Conservation (phyloP, 2,888 invertebrate species). For the Adelphocoris suturalis region DNA sequence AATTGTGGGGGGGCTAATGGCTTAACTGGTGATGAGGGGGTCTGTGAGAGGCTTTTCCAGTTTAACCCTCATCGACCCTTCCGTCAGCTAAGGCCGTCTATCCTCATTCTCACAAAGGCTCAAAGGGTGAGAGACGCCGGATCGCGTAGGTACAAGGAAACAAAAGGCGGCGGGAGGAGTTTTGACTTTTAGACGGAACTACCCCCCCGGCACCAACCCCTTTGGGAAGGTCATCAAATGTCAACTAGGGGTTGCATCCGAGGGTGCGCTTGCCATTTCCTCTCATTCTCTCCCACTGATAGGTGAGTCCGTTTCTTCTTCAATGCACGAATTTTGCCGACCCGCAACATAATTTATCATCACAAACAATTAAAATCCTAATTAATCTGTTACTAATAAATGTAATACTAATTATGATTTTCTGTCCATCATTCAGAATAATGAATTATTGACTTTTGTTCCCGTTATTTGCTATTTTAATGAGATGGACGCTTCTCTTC, state of each 20-base stretch:
- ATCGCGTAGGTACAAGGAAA: background rate
- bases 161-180: slow-evolving; percentile 42
- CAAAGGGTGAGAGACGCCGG: background rate
- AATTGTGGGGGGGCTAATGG: background rate
- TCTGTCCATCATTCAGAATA: too few species aligned
- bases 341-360: too few species aligned
- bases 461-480: too few species aligned
- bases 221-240: slow-evolving; percentile 60
- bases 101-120: background rate
- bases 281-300: slow-evolving; percentile 15
- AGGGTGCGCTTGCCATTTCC: slow-evolving; percentile 57
- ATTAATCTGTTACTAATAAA: too few species aligned
- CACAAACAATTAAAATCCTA: too few species aligned
- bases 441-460: too few species aligned
- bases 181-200: slow-evolving; percentile 56
- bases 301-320: slow-evolving; percentile 12
- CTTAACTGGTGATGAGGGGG: background rate
- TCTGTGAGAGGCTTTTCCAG: too few species aligned
- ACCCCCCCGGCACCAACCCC: background rate
- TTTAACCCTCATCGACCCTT: background rate
- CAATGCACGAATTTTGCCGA: too few species aligned
- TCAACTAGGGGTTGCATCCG: slow-evolving; percentile 45
- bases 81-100: background rate
- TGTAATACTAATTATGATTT: too few species aligned
- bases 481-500: too few species aligned